Base-by-base conservation (phyloP, 1,140 invertebrate species). In the Telenomus remus region DNA sequence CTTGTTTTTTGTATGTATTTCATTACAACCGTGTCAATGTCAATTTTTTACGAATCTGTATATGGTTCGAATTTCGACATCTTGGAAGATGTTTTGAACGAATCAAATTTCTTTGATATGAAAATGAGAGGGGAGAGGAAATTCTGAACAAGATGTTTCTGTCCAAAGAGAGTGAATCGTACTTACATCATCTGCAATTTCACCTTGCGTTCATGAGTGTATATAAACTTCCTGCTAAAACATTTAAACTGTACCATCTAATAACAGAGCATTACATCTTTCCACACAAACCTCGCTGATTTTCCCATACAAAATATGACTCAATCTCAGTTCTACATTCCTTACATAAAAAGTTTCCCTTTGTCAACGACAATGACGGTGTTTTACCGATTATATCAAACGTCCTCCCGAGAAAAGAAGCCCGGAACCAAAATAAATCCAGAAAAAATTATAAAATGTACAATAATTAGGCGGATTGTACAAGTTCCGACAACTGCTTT, bases 111-210 rank as follows among this genome's bases (percentile, higher is more conserved):
- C 10, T 35, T 39, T 39, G 1, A 39, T 1, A 39, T 39, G 37
- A 39, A 3, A 39, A n/a, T 4, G 8, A 39, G n/a, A 6, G 37
- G 1, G n/a, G 9, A 11, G n/a, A 11, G 9, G 37, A 27, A 27
- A 27, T 27, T 39, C 37, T n/a, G 9, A 39, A 39, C 1, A 39
- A 39, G 8, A 11, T 39, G 9, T 39, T 11, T 9, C 8, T 39
- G 37, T 11, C 37, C 9, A 9, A 39, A 9, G 69, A 72, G 60
- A 72, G 54, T 51, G 63, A 61, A 60, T 73, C 54, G 59, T 13
- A 42, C 61, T 76, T 76, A 53, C 61, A 48, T 71, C 61, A 76
- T 43, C 44, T 66, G 9, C 53, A 65, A 71, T 76, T 76, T 71
- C 61, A 66, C 74, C 61, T 65, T 60, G 39, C 63, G 10, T 46